Evolutionary conservation across 2,113 vertebrate genomes (phyloP), one percentile per base, ranked within the genome.

Genomic region (Typhlomys cinereus): DNA sequence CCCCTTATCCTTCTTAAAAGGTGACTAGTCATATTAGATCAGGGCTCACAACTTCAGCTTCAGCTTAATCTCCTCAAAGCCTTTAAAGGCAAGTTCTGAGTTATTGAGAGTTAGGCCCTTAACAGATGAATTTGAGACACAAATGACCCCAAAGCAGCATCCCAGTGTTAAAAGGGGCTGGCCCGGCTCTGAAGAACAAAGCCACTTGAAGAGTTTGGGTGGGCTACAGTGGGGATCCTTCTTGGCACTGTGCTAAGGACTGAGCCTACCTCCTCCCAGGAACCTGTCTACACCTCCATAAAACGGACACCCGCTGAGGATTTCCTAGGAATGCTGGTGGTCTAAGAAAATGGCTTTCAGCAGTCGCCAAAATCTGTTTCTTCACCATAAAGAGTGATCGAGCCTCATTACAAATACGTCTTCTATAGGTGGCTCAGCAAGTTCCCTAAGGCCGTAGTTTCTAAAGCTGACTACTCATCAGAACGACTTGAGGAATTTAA

Each of bases 391-490:
- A 89, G 74, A 80, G 75, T 25, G 74, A 88, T 27, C 62, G 36
- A 66, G 50, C 75, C 87, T 84, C 90, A 79, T 90, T 85, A 79
- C 79, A 88, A 90, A 90, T 66, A 82, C 86, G 76, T 85, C 89
- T 89, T 54, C 34, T 94, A 88, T 94, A 85, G 88, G 85, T 88
- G 92, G 73, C 80, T 90, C 64, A 61, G 34, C 0, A 1, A 71
- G 66, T 91, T 76, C 89, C 92, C 89, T 84, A 59, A 88, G 92
- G 80, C 41, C 54, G 44, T 89, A 41, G 46, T 52, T 84, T 91
- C 89, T 21, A 70, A 85, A 82, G 13, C 48, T 25, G 31, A 62
- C 86, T 85, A 48, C 59, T 91, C 82, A 62, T 89, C 83, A 76
- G 62, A 90, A 61, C 75, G 75, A 92, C 84, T 83, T 76, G 69